A percentile compares a stretch with the other conserved stretches of the same genome.
Evolutionary conservation across 92 coral and sea anemone species (phyloP).

Genomic region (Palythoa grandiflora): DNA sequence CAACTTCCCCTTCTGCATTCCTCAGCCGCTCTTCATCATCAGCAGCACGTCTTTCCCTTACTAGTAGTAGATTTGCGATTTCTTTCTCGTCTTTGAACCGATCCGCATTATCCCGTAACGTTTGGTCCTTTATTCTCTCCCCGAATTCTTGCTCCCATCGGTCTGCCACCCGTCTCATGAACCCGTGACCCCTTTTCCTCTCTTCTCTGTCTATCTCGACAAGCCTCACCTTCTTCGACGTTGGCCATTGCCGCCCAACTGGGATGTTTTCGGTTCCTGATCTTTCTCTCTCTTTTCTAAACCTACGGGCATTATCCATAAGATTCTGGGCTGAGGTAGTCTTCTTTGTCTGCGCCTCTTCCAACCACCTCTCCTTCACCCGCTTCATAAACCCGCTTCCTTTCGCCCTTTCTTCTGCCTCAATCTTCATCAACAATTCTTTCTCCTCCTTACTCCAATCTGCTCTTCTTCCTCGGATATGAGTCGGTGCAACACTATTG

Average conservation of each 20-base stretch:
- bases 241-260: conserved; percentile 2
- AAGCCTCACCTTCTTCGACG: conserved; percentile 19
- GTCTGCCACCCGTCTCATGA: conserved; percentile 39
- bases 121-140: conserved; percentile 20
- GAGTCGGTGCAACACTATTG: no score
- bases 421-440: conserved; percentile 7
- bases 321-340: not conserved
- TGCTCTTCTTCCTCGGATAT: conserved; percentile 15
- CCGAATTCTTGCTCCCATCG: conserved; percentile 43
- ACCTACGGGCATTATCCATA: not conserved
- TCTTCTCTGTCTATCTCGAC: conserved; percentile 51
- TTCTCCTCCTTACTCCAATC: conserved; percentile 35
- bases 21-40: conserved; percentile 11
- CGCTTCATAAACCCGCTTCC: conserved; percentile 43
- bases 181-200: conserved; percentile 42
- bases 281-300: no score
- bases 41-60: conserved; percentile 4
- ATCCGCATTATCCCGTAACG: conserved; percentile 42
- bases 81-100: conserved; percentile 42
- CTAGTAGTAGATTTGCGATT: conserved; percentile 4
- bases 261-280: not conserved
- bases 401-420: conserved; percentile 31
- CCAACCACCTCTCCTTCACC: conserved; percentile 37
- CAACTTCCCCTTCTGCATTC: conserved; percentile 34
- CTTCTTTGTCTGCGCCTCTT: conserved; percentile 21